Base-by-base conservation (phyloP, 2,888 invertebrate species). In the Podabrus alpinus region DNA sequence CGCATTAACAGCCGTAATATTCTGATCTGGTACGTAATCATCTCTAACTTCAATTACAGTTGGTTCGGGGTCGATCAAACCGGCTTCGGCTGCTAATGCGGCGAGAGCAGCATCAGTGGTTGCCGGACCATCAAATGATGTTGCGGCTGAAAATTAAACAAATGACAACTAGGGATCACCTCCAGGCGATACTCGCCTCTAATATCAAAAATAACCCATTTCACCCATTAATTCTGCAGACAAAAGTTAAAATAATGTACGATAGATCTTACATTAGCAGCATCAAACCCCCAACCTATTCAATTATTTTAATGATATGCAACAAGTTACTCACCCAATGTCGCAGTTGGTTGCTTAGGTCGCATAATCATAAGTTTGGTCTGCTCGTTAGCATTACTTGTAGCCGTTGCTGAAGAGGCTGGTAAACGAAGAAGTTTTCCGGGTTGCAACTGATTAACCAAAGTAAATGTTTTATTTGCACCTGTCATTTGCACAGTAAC, bases 401-500 rank as follows among this genome's bases (percentile, higher is more conserved):
- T 79, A 61, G 83, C 77, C 21, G 82, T 80, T 9, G 83, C 71
- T 15, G 86, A 82, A 25, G 83, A 86, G 79, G 83, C 86, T 79
- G 87, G 87, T 68, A 87, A 78, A 64, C 88, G 85, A 61, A 84
- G 83, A 64, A 86, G 85, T 82, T 86, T 88, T 75, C 85, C 69
- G 11, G 69, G 74, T 72, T 75, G 75, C 61, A 77, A 66, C 29
- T 76, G 86, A 81, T 75, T 77, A 71, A 92, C 89, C 21, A 92
- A 88, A 0, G 92, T 92, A 0, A 92, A 90, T 0, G 92, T 92
- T 86, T 93, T 92, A 67, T 91, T 89, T 17, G 89, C 89, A 77
- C 89, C 88, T 15, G 92, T 90, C 89, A 93, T 91, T 86, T 92
- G 92, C 60, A 94, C 90, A 1, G 93, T 93, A 2, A 94, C 91